phyloP scores from a whole-genome alignment of 2,888 invertebrate species.

The Muscina levida region DNA sequence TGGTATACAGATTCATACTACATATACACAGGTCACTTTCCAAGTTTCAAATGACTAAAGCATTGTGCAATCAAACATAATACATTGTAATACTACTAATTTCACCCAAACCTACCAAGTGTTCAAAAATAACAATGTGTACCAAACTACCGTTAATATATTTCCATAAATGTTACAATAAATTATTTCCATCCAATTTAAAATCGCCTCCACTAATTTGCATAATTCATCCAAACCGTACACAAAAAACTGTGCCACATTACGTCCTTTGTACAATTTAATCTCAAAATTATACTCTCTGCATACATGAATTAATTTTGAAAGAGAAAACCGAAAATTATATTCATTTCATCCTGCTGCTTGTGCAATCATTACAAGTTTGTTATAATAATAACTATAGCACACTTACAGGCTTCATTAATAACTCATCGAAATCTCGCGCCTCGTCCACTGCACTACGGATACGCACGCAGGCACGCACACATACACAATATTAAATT shows the following conservation, averaged over 20 bases:
- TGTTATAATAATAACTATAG: slow-evolving; percentile 2
- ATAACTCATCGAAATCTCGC: slow-evolving; percentile 12
- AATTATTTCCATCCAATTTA: background rate
- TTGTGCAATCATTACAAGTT: background rate
- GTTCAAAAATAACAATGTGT: no score
- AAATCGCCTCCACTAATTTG: background rate
- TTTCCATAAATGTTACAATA: no score
- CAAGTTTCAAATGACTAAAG: no score
- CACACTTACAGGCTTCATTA: slow-evolving; percentile 7
- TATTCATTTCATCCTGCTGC: background rate
- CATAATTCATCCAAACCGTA: background rate
- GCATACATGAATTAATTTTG: no score
- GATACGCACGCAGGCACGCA: background rate
- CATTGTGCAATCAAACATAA: no score
- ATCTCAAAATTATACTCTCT: background rate
- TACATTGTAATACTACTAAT: no score
- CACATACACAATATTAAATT: slow-evolving; percentile 13
- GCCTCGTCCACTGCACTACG: background rate
- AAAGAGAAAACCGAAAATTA: background rate
- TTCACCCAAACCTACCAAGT: no score
- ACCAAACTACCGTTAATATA: no score
- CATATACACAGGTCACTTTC: no score
- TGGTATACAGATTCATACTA: no score
- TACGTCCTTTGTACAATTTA: background rate
- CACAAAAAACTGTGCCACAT: background rate